phyloP scores from a whole-genome alignment of 2,113 vertebrate species.

The Alectura lathami region DNA sequence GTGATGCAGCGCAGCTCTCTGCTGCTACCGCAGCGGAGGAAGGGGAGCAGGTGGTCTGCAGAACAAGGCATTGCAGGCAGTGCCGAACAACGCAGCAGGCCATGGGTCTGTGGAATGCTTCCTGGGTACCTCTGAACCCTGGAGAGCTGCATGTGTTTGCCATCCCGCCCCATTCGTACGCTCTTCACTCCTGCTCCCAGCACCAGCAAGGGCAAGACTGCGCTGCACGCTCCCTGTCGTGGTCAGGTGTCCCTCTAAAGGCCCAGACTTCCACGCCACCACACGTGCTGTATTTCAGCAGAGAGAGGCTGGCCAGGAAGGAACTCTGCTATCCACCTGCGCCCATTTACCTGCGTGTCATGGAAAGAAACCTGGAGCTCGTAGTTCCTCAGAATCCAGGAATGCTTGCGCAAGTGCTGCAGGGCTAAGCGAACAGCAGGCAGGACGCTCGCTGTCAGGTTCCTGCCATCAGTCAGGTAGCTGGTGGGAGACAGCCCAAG shows the following conservation, averaged over 20 bases:
- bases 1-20: neutral
- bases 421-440: conserved; percentile 78
- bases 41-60: fast-evolving
- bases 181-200: neutral
- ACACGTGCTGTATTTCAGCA: neutral
- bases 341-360: conserved; percentile 75
- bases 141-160: neutral
- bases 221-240: neutral
- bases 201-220: fast-evolving
- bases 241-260: neutral
- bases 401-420: conserved; percentile 77
- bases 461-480: conserved; percentile 52
- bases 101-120: neutral
- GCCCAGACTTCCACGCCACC: neutral
- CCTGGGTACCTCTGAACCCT: neutral
- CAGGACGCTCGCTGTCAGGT: conserved; percentile 64
- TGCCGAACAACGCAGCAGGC: neutral
- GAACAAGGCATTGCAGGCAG: neutral
- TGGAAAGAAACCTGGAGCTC: conserved; percentile 77
- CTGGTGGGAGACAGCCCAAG: conserved; percentile 75
- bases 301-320: neutral
- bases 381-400: conserved; percentile 76
- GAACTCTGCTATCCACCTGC: neutral
- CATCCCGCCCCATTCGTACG: fast-evolving
- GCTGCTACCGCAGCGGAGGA: neutral